Evolutionary conservation across 2,113 vertebrate species (phyloP).

Genomic region (Corythoichthys intestinalis): DNA sequence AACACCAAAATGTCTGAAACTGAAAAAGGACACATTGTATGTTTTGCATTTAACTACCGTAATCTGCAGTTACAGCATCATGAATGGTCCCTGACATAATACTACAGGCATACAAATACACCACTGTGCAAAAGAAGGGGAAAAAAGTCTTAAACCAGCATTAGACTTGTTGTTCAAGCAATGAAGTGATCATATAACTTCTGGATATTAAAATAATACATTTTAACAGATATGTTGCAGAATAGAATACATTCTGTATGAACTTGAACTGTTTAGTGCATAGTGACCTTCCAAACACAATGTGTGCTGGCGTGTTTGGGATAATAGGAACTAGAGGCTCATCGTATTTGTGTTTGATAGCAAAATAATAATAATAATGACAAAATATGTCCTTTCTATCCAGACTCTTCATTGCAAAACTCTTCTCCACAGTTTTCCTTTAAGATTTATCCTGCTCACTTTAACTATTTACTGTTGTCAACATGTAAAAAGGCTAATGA

Average conservation of each 20-base stretch:
- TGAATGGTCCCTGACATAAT: neutral
- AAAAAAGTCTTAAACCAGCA: neutral
- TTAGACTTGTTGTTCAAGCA: neutral
- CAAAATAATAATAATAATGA: neutral
- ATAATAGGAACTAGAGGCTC: no score
- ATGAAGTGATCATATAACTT: neutral
- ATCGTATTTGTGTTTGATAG: neutral
- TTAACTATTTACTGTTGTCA: neutral
- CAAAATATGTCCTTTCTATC: neutral
- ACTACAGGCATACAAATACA: neutral
- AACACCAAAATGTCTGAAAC: neutral
- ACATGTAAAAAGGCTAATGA: neutral
- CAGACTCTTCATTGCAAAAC: neutral
- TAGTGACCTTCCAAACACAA: no score
- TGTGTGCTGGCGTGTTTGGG: no score
- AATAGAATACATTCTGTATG: no score
- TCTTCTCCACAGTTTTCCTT: neutral
- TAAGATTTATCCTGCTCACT: neutral
- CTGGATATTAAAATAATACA: no score
- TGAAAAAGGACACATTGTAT: neutral
- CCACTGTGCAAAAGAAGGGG: neutral
- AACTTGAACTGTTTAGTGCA: no score
- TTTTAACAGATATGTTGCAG: no score
- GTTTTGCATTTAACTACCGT: neutral
- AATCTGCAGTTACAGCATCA: conserved; percentile 1